Percentiles rank a stretch among this genome's conserved stretches.
Conservation (phyloP, 2,797 vertebrate species). For the Picus viridis region DNA sequence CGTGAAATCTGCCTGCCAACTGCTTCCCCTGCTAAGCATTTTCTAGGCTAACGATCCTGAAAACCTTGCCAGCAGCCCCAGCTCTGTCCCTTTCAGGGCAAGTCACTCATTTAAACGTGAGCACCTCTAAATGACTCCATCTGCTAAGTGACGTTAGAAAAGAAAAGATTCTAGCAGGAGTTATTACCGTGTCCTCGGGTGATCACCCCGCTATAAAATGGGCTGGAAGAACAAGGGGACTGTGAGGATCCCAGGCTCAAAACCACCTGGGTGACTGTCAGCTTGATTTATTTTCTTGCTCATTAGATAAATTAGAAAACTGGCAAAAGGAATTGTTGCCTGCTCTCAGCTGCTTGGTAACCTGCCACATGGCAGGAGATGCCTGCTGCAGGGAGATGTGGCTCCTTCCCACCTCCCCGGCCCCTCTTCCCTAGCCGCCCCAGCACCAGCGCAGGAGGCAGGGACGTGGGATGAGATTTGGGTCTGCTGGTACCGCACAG, state of each 20-base stretch:
- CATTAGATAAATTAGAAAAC: slow-evolving; percentile 67
- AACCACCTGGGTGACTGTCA: slow-evolving; percentile 67
- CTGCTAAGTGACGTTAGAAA: slow-evolving; percentile 64
- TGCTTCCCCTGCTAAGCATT: slow-evolving; percentile 69
- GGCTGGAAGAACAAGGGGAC: slow-evolving; percentile 35
- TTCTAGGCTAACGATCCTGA: slow-evolving; percentile 60
- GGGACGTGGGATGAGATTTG: not conserved
- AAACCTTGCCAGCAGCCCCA: slow-evolving; percentile 63
- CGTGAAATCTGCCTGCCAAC: slow-evolving; percentile 67
- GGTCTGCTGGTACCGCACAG: not conserved
- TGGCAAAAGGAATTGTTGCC: slow-evolving; percentile 24
- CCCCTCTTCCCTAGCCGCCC: not conserved
- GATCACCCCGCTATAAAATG: slow-evolving; percentile 50
- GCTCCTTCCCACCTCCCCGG: not conserved
- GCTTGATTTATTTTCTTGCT: slow-evolving; percentile 67
- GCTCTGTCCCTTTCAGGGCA: slow-evolving; percentile 65
- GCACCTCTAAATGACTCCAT: slow-evolving; percentile 71
- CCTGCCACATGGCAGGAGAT: not conserved
- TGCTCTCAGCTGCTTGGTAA: slow-evolving; percentile 21
- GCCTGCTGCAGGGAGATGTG: not conserved
- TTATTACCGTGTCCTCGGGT: slow-evolving; percentile 36
- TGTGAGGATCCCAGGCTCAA: slow-evolving; percentile 14
- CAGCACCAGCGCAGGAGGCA: not conserved
- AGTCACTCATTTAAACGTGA: slow-evolving; percentile 62
- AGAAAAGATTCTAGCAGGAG: slow-evolving; percentile 68